Conservation (phyloP, 2,113 vertebrate species). For the Ivindomyrus marchei region DNA sequence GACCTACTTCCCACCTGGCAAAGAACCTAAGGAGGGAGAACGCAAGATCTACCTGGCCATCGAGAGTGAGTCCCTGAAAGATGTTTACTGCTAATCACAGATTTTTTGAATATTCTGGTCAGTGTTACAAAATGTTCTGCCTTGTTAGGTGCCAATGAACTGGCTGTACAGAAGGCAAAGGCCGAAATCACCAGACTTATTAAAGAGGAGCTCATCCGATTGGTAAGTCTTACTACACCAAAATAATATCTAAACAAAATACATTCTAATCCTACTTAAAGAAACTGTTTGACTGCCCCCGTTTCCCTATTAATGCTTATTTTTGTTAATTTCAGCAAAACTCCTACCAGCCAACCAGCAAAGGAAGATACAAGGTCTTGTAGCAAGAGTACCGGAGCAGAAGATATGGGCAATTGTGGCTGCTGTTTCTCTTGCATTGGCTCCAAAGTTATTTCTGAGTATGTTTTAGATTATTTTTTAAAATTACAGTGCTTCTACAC, state of each 20-base stretch:
- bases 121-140: not conserved
- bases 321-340: conserved; percentile 78
- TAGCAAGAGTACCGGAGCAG: conserved; percentile 48
- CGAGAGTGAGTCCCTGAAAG: conserved; percentile 72
- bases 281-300: not conserved
- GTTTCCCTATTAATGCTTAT: not conserved
- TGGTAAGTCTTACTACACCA: conserved; percentile 67
- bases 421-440: not conserved
- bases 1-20: conserved; percentile 95
- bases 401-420: conserved; percentile 5
- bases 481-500: not conserved
- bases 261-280: not conserved
- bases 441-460: conserved; percentile 34
- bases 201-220: conserved; percentile 95
- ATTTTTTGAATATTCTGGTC: not conserved
- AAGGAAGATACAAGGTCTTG: conserved; percentile 97
- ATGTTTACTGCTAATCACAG: not conserved
- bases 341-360: conserved; percentile 97
- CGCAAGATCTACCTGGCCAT: conserved; percentile 98
- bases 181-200: conserved; percentile 96
- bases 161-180: conserved; percentile 97
- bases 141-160: conserved; percentile 84
- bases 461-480: conserved; percentile 35
- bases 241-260: not conserved
- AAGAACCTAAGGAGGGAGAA: conserved; percentile 97